Percentiles rank a stretch among this genome's conserved stretches.
Conservation (phyloP, 2,888 invertebrate genomes). For the Resseliella maxima region DNA sequence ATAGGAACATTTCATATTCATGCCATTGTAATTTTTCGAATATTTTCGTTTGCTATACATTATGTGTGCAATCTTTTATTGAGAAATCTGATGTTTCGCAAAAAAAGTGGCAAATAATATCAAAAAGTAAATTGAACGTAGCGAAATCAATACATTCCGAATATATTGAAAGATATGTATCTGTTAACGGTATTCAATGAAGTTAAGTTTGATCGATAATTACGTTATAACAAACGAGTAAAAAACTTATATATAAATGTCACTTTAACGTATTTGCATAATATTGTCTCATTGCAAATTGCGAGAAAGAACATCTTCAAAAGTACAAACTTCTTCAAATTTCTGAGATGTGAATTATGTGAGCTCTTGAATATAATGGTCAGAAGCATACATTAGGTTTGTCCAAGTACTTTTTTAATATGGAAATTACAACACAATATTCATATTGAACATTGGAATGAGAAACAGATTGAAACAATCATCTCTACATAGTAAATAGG, state of each 20-base stretch:
- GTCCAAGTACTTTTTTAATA: conserved; percentile 1
- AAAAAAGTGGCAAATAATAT: too few relatives aligned
- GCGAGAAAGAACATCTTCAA: background rate
- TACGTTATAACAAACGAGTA: background rate
- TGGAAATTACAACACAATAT: background rate
- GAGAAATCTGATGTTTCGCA: too few relatives aligned
- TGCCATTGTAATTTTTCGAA: too few relatives aligned
- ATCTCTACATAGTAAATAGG: too few relatives aligned
- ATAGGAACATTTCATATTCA: too few relatives aligned
- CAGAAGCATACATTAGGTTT: background rate
- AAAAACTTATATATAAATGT: too few relatives aligned
- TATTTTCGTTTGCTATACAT: too few relatives aligned
- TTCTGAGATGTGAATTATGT: background rate
- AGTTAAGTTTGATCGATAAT: conserved; percentile 12
- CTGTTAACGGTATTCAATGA: background rate
- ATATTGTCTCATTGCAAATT: background rate
- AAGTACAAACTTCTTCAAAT: background rate
- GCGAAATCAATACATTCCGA: background rate
- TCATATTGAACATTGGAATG: background rate
- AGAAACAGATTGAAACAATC: background rate
- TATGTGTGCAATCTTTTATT: too few relatives aligned
- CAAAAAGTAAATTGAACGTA: background rate
- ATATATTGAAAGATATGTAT: background rate
- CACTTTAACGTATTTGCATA: too few relatives aligned
- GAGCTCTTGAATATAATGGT: background rate